Evolutionary conservation across 2,113 vertebrate genomes (phyloP), one percentile per base, ranked within the genome.

Genomic region (Silurus asotus): DNA sequence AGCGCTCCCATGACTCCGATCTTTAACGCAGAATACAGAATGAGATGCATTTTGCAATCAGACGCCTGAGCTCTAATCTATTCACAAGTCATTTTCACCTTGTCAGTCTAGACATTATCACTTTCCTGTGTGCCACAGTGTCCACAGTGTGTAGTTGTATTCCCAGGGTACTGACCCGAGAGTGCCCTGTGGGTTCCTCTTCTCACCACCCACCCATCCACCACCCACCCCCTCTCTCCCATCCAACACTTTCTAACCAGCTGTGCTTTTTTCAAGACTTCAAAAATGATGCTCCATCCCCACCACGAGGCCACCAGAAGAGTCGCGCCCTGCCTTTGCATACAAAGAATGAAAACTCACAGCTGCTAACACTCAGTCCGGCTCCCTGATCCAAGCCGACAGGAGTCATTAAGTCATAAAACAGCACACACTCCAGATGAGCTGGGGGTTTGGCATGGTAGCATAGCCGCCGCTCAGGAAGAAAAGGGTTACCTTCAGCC

Each of bases 321-420:
- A 78, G 72, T 37, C 55, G 84, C 81, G 88, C 62, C 85, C 53
- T 77, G 62, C 49, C 28, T 56, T n/a, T 82, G 76, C 69, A 65
- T 81, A 86, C 64, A 84, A 82, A 78, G 37, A 62, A 88, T 37
- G 84, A 45, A 88, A 84, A 55, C 81, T 58, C 83, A 90, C 92
- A 94, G 92, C 92, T 92, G 93, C 91, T 84, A 94, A 89, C 92
- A 90, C 90, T 94, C 92, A 94, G 88, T 77, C 84, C 82, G 55
- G 91, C 91, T 88, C 49, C 69, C 87, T 91, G 90, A 93, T 92
- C 85, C 88, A 88, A 93, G 89, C 82, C 72, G 91, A 93, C 91
- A 82, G 92, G 87, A 89, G 88, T 89, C 82, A 91, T 92, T 92
- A 92, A 92, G 93, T 91, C 89, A 92, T 92, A 92, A 93, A 94